Evolutionary conservation across 2,113 vertebrate genomes (phyloP).

Genomic region (Hippopotamus amphibius): DNA sequence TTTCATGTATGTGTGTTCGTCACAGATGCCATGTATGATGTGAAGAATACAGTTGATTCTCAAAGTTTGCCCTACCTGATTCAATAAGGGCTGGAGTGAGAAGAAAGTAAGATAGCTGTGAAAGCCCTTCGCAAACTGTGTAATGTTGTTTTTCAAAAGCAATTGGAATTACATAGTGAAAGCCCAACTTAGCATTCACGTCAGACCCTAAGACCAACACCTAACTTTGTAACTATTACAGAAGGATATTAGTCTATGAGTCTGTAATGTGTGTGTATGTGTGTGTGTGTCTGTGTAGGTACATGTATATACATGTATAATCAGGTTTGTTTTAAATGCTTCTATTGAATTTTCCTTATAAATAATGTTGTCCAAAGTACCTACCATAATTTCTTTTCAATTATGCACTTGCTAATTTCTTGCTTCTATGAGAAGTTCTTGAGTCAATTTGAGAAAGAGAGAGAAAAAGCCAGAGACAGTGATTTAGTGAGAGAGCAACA

Average conservation of each 20-base stretch:
- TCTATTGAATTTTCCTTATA: slow-evolving; percentile 32
- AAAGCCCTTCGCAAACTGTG: background rate
- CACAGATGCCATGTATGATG: background rate
- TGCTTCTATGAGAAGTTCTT: slow-evolving; percentile 73
- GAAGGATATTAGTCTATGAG: background rate
- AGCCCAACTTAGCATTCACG: background rate
- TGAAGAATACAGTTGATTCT: background rate
- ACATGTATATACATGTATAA: rapidly evolving
- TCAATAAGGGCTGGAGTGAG: background rate
- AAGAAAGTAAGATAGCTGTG: background rate
- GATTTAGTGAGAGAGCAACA: slow-evolving; percentile 50
- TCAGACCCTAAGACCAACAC: background rate
- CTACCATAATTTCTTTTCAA: slow-evolving; percentile 18
- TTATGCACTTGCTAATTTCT: slow-evolving; percentile 36
- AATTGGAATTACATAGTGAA: background rate
- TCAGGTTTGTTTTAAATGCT: background rate
- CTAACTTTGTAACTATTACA: background rate
- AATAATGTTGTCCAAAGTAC: slow-evolving; percentile 47
- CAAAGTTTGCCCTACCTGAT: background rate
- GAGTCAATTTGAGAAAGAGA: slow-evolving; percentile 50
- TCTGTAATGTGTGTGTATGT: background rate
- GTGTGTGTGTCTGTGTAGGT: rapidly evolving
- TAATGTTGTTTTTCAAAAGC: background rate
- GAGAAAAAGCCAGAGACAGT: background rate
- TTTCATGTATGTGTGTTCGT: background rate